Evolutionary conservation across 1,140 invertebrate genomes (phyloP), one percentile per base, ranked within the genome.

Genomic region (Drosophila tropicalis): DNA sequence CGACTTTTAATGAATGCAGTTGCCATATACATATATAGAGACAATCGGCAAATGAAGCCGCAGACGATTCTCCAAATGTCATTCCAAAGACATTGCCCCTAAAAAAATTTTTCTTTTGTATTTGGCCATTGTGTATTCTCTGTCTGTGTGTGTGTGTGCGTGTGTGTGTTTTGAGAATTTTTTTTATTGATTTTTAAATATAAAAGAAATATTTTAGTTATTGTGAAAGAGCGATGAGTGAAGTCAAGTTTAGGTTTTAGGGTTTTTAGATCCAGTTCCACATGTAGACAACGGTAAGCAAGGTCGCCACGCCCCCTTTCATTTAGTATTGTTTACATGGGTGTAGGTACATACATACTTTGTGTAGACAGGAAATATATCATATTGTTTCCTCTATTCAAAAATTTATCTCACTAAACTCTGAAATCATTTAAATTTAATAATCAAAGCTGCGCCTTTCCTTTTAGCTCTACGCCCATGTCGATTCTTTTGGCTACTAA

Each of bases 1-100:
- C 72, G 74, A 39, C 55, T 81, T 75, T 85, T 85, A 86, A 85
- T 85, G 78, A 85, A 86, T 75, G 78, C 78, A 77, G 76, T 75
- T 62, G 56, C 78, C 72, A 65, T 70, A 61, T 65, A 67, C 58
- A 47, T 62, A 47, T 51, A 51, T 47, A 47, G 12, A 12, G 44
- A 51, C 44, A 51, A 51, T 51, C 44, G 44, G 44, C 44, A 51
- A 51, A 51, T 51, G 44, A 51, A 51, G 44, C 17, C 44, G 19
- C 44, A 51, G 44, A 51, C 44, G 17, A 51, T 51, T 51, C 17
- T 15, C 17, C 44, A 51, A 51, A 51, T 22, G 44, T 51, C 44
- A 51, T 51, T 51, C 44, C 44, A 51, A 51, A 51, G 44, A 51
- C 44, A 51, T 51, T 51, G 44, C 44, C 44, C 44, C 44, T 51